A percentile compares a stretch with the other conserved stretches of the same genome.
These are phyloP conservation scores for Sylvia borin DNA, from an alignment of 2,797 vertebrate species.

Conservation along the genomic window DNA sequence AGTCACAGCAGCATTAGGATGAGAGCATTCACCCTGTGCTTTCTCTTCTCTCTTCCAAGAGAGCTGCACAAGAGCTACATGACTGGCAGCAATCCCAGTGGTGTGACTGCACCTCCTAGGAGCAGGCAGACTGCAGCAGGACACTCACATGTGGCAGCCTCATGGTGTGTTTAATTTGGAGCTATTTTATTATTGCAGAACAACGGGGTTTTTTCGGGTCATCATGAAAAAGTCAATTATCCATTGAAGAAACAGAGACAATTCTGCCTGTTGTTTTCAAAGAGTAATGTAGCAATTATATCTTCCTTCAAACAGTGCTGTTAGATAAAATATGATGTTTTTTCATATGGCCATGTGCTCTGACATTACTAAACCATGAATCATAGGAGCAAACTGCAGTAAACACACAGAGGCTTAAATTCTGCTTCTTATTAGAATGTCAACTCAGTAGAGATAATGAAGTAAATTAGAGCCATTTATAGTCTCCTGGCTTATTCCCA, in stretches of 20 bases:
- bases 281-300: not conserved
- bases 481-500: not conserved
- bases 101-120: not conserved
- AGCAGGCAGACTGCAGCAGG: not conserved
- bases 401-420: not conserved
- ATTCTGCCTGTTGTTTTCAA: not conserved
- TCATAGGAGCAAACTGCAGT: not conserved
- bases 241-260: not conserved
- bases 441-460: not conserved
- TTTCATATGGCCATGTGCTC: not conserved
- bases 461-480: not conserved
- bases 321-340: not conserved
- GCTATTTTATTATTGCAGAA: not conserved
- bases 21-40: not conserved
- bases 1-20: not conserved
- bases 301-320: not conserved
- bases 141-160: not conserved
- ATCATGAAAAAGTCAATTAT: not conserved
- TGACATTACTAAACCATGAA: not conserved
- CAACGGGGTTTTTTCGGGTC: not conserved
- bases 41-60: not conserved
- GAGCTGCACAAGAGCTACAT: not conserved
- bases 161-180: accelerated
- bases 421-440: not conserved
- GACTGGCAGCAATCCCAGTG: accelerated